Evolutionary conservation across 2,888 invertebrate species (phyloP), one percentile per base, ranked within the genome.

Genomic region (Nycteola revayana): DNA sequence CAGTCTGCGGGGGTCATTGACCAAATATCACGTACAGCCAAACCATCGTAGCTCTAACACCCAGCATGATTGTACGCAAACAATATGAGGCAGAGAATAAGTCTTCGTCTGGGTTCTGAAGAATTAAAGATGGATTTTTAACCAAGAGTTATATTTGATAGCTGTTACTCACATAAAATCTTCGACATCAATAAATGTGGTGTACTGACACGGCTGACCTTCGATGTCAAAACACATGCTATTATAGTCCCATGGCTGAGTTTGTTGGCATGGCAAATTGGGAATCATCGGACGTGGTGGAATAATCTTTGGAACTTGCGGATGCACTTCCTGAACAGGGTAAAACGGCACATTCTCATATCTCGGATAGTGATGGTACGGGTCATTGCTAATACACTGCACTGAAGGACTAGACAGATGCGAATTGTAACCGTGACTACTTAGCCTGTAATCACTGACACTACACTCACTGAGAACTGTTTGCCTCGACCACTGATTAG

Each of bases 141-240:
- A 3, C 2, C 14, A 1, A 10, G 24, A n/a, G 7, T 25, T 7
- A 24, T n/a, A 24, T 11, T 9, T 10, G 10, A n/a, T 21, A 3
- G n/a, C 21, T 3, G 23, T 26, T 50, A 92, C 94, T 93, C 80
- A 94, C 94, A 94, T 93, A 75, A 94, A 93, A 79, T 94, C 94
- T 73, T 94, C 94, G 56, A 94, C 91, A 73, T 94, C 94, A 31
- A 92, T 90, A 43, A 92, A 86, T 49, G 90, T 88, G 0, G 92
- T 91, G 61, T 91, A 93, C 58, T 92, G 93, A 48, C 94, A 94
- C 0, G 93, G 88, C 54, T 91, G 91, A 0, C 90, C 90, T 41
- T 90, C 90, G 50, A 92, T 92, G 61, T 93, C 92, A 57, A 90
- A 93, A 64, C 93, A 94, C 85, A 86, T 87, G 63, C 89, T 90